Evolutionary conservation across 2,113 vertebrate species (phyloP), one percentile per base, ranked within the genome.

Genomic region (Egretta garzetta): DNA sequence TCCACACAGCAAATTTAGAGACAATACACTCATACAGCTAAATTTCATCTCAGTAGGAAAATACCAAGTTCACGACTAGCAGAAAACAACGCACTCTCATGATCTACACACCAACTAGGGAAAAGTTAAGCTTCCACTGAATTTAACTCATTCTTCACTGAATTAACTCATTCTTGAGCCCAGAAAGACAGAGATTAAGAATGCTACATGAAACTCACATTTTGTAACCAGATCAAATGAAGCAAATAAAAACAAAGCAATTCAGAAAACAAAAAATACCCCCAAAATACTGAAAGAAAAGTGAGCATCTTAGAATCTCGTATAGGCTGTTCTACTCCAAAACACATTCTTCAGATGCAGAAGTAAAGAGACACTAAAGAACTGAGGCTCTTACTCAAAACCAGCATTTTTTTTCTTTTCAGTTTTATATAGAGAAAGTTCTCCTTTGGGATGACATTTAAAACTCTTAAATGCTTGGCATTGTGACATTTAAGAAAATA

Each of bases 401-500:
- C 2, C 30, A 73, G 28, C 6, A 2, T 52, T 75, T 91, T 84
- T 58, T 35, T 37, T 30, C 49, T 56, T 77, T 87, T 88, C 67
- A 92, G 30, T 74, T 95, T 95, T 93, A 88, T 8, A 94, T 43
- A 86, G 11, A 94, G 45, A 77, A 88, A 86, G 35, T 49, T 67
- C 45, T 97, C 91, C 83, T 95, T 80, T 85, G 74, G 62, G 73
- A 90, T 96, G 93, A 97, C 96, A 98, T 96, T 97, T 97, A 80
- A 97, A 95, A 88, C 67, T 83, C 93, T 84, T 93, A 87, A 90
- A 96, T 83, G 82, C 47, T 79, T 97, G 97, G 90, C 77, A 96
- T 55, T 87, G 76, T 89, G 96, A 96, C 96, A 97, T 98, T 96
- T 97, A 92, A 94, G 92, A 94, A 97, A 97, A 98, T 96, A 86